Percentiles rank a stretch among this genome's conserved stretches.
Evolutionary conservation across 2,797 vertebrate genomes (phyloP).

Genomic region (Myoxocephalus aenaeus): DNA sequence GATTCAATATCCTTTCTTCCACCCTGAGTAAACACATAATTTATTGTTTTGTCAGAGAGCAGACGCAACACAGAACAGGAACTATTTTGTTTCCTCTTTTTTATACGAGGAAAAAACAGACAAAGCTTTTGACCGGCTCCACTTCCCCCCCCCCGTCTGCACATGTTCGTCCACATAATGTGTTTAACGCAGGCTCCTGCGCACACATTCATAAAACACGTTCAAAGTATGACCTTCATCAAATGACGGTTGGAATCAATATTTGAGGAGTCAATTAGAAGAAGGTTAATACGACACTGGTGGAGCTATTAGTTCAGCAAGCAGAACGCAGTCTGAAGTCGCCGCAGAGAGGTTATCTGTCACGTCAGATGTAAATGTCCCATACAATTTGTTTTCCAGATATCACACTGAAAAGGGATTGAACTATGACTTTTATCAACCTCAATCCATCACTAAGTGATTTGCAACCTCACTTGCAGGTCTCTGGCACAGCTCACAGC

Average conservation of each 20-base stretch:
- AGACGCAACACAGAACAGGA: conserved; percentile 47
- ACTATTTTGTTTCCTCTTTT: conserved; percentile 67
- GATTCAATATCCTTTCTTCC: conserved; percentile 73
- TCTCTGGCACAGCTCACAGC: neutral
- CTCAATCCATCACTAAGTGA: conserved; percentile 12
- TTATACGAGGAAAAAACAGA: conserved; percentile 19
- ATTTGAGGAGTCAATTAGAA: conserved; percentile 72
- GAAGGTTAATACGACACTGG: conserved; percentile 57
- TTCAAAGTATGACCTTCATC: conserved; percentile 41
- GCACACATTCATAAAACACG: conserved; percentile 32
- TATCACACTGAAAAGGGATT: conserved; percentile 30
- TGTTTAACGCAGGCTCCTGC: conserved; percentile 1
- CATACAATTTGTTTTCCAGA: conserved; percentile 25
- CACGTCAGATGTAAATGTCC: conserved; percentile 29
- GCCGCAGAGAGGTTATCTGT: conserved; percentile 14
- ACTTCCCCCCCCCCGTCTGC: neutral
- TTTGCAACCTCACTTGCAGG: conserved; percentile 9
- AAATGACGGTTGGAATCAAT: conserved; percentile 64
- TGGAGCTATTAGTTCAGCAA: conserved; percentile 22
- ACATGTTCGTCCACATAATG: neutral
- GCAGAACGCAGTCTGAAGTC: conserved; percentile 9
- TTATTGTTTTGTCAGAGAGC: conserved; percentile 54
- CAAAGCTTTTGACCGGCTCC: neutral
- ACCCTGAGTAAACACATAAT: conserved; percentile 70
- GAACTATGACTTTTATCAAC: conserved; percentile 30